Percentiles rank a stretch among this genome's conserved stretches.
Conservation (phyloP, 2,113 vertebrate genomes). For the Tachysurus fulvidraco region DNA sequence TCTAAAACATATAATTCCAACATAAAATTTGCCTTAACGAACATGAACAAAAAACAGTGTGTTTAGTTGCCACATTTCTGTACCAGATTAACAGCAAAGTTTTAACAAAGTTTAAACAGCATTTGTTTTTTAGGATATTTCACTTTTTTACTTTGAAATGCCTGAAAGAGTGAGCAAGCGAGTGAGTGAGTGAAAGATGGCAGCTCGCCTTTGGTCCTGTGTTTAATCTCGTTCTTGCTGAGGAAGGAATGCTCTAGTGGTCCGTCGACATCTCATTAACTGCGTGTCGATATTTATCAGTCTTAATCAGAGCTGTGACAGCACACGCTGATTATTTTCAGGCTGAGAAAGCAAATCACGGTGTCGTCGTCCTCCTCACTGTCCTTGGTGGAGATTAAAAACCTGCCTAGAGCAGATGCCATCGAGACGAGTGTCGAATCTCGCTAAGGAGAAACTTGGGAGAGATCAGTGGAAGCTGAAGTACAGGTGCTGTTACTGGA, state of each 20-base stretch:
- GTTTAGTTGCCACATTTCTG: not conserved
- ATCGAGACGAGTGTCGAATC: not conserved
- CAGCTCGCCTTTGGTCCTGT: constrained; percentile 17
- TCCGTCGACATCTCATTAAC: constrained; percentile 76
- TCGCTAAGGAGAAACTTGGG: not conserved
- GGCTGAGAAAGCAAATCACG: constrained; percentile 70
- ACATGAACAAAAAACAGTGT: not conserved
- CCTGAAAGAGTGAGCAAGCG: not conserved
- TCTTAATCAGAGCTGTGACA: constrained; percentile 75
- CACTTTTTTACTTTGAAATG: not conserved
- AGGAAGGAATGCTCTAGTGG: constrained; percentile 63
- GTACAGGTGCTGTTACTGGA: not conserved
- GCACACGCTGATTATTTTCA: constrained; percentile 73
- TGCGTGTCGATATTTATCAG: constrained; percentile 77
- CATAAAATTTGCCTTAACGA: not conserved
- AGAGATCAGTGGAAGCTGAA: constrained; percentile 19
- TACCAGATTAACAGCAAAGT: too few relatives aligned
- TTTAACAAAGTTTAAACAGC: not conserved
- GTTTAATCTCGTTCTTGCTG: constrained; percentile 23
- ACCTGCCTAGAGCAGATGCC: constrained; percentile 21
- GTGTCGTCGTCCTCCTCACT: constrained; percentile 65
- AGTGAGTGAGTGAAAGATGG: constrained; percentile 14
- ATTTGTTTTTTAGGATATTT: not conserved
- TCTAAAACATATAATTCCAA: not conserved
- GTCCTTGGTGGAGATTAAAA: constrained; percentile 65